These are phyloP conservation scores for Nomada fabriciana DNA, from an alignment of 2,888 invertebrate species.

Conservation along the genomic window DNA sequence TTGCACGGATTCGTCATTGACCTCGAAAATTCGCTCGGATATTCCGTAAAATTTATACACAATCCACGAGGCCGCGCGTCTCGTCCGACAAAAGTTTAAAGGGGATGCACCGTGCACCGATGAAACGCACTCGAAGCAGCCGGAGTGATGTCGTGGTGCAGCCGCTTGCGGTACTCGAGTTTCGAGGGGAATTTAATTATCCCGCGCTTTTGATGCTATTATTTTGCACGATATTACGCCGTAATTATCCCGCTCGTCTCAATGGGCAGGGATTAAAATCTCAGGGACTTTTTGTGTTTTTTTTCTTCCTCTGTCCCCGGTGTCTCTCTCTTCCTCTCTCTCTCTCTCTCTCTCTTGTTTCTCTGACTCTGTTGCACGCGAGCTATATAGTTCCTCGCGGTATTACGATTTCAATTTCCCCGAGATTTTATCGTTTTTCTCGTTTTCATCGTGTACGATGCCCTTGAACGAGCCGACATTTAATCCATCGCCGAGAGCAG, in stretches of 20 bases:
- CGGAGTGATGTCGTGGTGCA: slow-evolving; percentile 31
- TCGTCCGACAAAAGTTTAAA: slow-evolving; percentile 52
- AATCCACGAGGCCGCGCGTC: slow-evolving; percentile 16
- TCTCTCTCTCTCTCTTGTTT: background rate
- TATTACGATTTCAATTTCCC: slow-evolving; percentile 60
- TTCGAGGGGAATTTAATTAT: slow-evolving; percentile 75
- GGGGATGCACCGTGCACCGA: slow-evolving; percentile 53
- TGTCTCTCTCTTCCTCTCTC: background rate
- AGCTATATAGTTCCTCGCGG: slow-evolving; percentile 4
- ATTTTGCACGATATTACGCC: slow-evolving; percentile 70
- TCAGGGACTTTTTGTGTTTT: slow-evolving; percentile 37
- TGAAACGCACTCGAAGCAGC: slow-evolving; percentile 49
- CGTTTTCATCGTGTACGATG: slow-evolving; percentile 33
- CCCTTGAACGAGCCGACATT: slow-evolving; percentile 52
- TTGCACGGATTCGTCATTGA: slow-evolving; percentile 34
- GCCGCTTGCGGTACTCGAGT: slow-evolving; percentile 45
- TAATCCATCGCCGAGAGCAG: slow-evolving; percentile 39
- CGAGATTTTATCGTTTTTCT: slow-evolving; percentile 50
- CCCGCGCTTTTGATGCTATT: slow-evolving; percentile 74
- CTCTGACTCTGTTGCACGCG: slow-evolving; percentile 1
- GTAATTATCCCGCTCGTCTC: slow-evolving; percentile 73
- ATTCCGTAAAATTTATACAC: slow-evolving; percentile 50
- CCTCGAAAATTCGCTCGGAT: slow-evolving; percentile 45
- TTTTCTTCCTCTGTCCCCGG: background rate
- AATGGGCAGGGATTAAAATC: slow-evolving; percentile 67